These are phyloP conservation scores for Hyles vespertilio DNA, from an alignment of 1,140 invertebrate genomes.

Conservation along the genomic window DNA sequence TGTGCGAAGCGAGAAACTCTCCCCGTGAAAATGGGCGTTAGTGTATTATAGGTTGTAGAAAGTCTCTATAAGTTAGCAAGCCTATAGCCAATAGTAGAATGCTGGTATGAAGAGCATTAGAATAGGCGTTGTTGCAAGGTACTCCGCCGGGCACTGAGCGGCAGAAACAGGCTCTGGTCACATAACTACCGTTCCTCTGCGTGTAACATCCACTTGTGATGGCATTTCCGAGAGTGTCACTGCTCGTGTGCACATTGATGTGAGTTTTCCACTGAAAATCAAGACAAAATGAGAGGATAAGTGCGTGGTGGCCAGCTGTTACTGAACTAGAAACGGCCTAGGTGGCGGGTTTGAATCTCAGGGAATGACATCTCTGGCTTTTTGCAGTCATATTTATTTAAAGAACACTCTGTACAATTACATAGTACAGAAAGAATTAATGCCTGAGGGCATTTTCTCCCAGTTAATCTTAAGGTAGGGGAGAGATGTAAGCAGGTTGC, in stretches of 20 bases:
- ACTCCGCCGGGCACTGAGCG: slow-evolving; percentile 45
- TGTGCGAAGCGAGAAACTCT: too few relatives aligned
- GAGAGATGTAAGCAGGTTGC: too few relatives aligned
- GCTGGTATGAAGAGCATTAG: background rate
- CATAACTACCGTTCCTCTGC: slow-evolving; percentile 49
- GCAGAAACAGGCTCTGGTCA: slow-evolving; percentile 59
- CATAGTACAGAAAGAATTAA: too few relatives aligned
- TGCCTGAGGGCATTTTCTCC: too few relatives aligned
- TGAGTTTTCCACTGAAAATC: slow-evolving; percentile 71
- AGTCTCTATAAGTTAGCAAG: slow-evolving; percentile 3
- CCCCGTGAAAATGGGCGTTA: too few relatives aligned
- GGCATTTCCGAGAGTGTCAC: slow-evolving; percentile 42
- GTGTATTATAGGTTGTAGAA: too few relatives aligned
- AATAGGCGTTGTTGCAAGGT: slow-evolving; percentile 50
- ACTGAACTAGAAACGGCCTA: background rate
- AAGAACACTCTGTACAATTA: too few relatives aligned
- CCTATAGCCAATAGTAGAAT: slow-evolving; percentile 1
- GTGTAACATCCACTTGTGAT: slow-evolving; percentile 67
- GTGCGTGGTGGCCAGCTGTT: background rate
- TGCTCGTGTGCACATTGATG: slow-evolving; percentile 74
- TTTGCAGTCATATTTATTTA: too few relatives aligned
- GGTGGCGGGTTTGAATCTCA: too few relatives aligned
- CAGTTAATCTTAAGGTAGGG: too few relatives aligned
- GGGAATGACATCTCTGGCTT: too few relatives aligned
- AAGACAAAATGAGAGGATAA: background rate